Evolutionary conservation across 2,113 vertebrate genomes (phyloP), one percentile per base, ranked within the genome.

Genomic region (Azemiops feae): DNA sequence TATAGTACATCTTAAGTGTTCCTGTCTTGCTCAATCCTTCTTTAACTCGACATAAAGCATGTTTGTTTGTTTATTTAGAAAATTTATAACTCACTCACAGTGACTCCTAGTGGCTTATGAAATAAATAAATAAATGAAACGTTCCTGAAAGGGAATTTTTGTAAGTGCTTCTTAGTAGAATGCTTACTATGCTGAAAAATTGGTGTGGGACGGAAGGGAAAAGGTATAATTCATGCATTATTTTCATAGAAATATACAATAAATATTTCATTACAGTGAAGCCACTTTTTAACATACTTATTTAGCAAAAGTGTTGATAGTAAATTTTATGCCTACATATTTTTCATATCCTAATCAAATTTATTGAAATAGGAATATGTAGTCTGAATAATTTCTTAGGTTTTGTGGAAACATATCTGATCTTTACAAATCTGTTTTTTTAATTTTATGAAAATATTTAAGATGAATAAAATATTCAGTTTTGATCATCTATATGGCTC

Each of bases 341-440:
- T 64, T 60, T 23, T 27, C 58, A 16, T 50, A 85, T 1, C 45
- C 54, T 27, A 54, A 34, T 52, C 14, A 22, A n/a, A 90, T 30
- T 10, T 27, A 30, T 53, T 50, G 53, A 43, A 92, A 85, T 16
- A 34, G 7, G 1, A 90, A 1, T 1, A 7, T 50, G 52, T 90
- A 87, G 30, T 55, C 54, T 55, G 16, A 55, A 54, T 55, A 55
- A 55, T 55, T 55, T 55, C 18, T 55, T 55, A 55, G 16, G 54
- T 20, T 55, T 20, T 20, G 54, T 20, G 20, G 5, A 85, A 6
- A 7, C 74, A 55, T 54, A 94, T 88, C 55, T 1, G 53, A 0
- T 53, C 93, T 60, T 89, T 89, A 90, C 58, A 91, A 0, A 89
- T 93, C 9, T 52, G 34, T 81, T 0, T 45, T 94, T 92, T 95